Base-by-base conservation (phyloP, 2,888 invertebrate species). In the Phyto melanocephala region DNA sequence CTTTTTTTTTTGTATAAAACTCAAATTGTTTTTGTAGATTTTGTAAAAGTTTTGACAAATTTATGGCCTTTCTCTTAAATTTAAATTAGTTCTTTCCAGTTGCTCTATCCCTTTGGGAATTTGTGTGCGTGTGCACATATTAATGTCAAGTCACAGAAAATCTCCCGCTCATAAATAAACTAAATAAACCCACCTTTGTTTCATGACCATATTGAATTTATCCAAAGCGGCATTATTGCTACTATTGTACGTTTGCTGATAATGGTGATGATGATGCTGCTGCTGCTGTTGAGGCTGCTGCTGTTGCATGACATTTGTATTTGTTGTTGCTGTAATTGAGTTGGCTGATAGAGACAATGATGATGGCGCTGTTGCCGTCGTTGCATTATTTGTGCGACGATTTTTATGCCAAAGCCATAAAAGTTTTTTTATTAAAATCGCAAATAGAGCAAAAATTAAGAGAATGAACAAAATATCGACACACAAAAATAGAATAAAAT, bases 401-500 rank as follows among this genome's bases (percentile, higher is more conserved):
- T 90, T 89, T 85, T 94, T 93, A 80, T 92, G 92, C 78, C 93
- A 92, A 84, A 94, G 91, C 86, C 93, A 92, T 84, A 93, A 91
- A 85, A 95, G 90, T 80, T 94, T 92, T 85, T 93, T 92, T 80
- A 94, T 92, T 28, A 95, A 94, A 86, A 94, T 94, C 86, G 93
- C 91, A 84, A 95, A 94, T 70, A 96, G 92, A 67, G 95, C 93
- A 52, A 94, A 91, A 87, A 95, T 95, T 60, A 96, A 92, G 40
- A 93, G 89, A 45, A 94, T 92, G 87, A 96, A 93, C 77, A 95
- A 92, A 35, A 93, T 93, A 85, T 94, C 94, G 76, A 95, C 95
- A 65, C 93, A 93, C 78, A 88, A 83, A 87, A 90, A 90, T 58
- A 90, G 86, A 75, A 90, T 85, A 83, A 90, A 90, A 84, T 86